Conservation (phyloP, 2,888 invertebrate genomes). For the Mimachlamys varia region DNA sequence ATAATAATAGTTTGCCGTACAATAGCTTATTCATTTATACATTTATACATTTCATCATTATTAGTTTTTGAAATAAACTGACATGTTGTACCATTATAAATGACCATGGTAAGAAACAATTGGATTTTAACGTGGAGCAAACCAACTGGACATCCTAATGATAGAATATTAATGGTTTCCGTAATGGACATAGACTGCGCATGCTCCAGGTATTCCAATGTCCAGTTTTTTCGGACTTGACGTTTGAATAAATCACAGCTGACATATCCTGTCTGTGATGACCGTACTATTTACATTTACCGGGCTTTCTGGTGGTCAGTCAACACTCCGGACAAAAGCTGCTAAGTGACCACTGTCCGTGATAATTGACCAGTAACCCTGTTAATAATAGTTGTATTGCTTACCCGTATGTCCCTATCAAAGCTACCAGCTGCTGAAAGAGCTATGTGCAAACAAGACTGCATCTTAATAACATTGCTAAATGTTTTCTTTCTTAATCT, state of each 20-base stretch:
- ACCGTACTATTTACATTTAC: constrained; percentile 18
- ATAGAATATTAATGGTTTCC: neutral
- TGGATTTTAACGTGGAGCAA: neutral
- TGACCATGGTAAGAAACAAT: neutral
- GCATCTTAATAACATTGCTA: neutral
- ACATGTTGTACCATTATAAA: neutral
- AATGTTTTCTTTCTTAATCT: constrained; percentile 26
- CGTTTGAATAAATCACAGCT: constrained; percentile 17
- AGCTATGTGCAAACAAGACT: neutral
- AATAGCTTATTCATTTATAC: too few species aligned
- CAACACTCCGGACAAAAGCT: constrained; percentile 15
- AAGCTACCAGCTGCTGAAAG: constrained; percentile 28
- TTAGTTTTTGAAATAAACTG: too few species aligned
- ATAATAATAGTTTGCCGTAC: too few species aligned
- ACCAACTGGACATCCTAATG: neutral
- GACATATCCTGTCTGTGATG: constrained; percentile 7
- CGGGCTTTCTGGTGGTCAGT: constrained; percentile 22
- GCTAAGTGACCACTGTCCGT: neutral
- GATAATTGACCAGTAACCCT: neutral
- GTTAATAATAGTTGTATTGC: constrained; percentile 18
- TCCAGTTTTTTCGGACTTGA: constrained; percentile 33
- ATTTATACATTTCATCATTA: too few species aligned
- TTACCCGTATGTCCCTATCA: neutral
- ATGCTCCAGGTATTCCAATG: neutral
- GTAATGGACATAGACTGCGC: neutral